phyloP scores from a whole-genome alignment of 1,140 invertebrate genomes.

The Maconellicoccus hirsutus region DNA sequence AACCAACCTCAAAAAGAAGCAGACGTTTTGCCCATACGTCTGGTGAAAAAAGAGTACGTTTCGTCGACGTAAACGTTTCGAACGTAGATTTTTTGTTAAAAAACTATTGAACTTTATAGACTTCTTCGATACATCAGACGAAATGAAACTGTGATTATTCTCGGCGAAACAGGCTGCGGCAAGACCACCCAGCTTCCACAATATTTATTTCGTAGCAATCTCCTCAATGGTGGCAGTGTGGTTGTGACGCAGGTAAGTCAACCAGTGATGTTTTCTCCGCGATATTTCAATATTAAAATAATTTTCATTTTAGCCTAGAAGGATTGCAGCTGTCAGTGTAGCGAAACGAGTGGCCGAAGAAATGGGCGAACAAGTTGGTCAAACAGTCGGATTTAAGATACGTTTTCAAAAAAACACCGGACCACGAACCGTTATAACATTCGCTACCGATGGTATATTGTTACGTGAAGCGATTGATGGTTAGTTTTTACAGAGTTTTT shows the following conservation, averaged over 20 bases:
- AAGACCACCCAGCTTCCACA: constrained; percentile 89
- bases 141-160: constrained; percentile 55
- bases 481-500: constrained; percentile 16
- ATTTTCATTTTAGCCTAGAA: constrained; percentile 50
- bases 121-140: constrained; percentile 43
- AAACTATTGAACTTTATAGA: no score
- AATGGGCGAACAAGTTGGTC: constrained; percentile 49
- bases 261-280: background rate
- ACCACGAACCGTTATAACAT: constrained; percentile 67
- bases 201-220: constrained; percentile 47
- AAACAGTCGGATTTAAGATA: constrained; percentile 76
- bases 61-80: no score
- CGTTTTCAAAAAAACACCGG: constrained; percentile 81
- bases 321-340: constrained; percentile 85
- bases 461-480: constrained; percentile 70
- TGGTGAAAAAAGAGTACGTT: no score
- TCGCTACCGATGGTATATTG: constrained; percentile 91
- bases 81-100: no score
- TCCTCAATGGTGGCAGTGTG: constrained; percentile 47
- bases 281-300: background rate
- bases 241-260: constrained; percentile 58
- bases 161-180: constrained; percentile 81
- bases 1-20: no score
- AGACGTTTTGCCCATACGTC: no score
- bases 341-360: constrained; percentile 77